Evolutionary conservation across 2,888 invertebrate species (phyloP).

Genomic region (Gibbula magus): DNA sequence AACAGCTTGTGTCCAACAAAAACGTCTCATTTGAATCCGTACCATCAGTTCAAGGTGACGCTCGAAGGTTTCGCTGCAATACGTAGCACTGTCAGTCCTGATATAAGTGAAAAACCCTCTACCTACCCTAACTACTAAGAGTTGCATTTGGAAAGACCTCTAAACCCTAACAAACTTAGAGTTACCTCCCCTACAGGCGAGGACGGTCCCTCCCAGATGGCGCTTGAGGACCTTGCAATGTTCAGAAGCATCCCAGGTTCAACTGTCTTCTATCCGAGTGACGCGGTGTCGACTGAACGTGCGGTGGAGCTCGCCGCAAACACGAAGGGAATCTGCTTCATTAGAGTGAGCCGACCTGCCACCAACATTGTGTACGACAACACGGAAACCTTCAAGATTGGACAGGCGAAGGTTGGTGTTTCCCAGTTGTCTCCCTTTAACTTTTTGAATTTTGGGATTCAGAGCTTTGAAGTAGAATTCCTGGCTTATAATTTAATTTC

Average conservation of each 20-base stretch:
- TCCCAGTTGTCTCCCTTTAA: no score
- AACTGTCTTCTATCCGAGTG: constrained; percentile 84
- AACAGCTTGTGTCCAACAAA: no score
- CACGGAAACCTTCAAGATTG: constrained; percentile 86
- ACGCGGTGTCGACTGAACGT: constrained; percentile 95
- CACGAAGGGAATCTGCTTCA: constrained; percentile 94
- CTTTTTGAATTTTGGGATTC: no score
- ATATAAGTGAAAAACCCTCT: no score
- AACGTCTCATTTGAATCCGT: no score
- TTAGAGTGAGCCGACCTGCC: constrained; percentile 94
- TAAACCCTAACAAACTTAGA: neutral
- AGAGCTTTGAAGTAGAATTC: no score
- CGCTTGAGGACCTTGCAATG: constrained; percentile 96
- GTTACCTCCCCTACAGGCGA: constrained; percentile 78
- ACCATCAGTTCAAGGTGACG: no score
- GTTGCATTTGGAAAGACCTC: neutral
- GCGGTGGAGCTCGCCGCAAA: constrained; percentile 97
- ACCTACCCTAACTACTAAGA: no score
- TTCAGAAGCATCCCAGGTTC: constrained; percentile 91
- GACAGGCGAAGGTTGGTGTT: constrained; percentile 77
- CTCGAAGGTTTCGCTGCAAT: no score
- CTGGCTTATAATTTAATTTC: no score
- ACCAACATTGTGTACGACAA: constrained; percentile 90
- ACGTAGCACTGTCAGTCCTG: no score
- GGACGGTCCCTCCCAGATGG: constrained; percentile 99